A percentile compares a stretch with the other conserved stretches of the same genome.
phyloP scores from a whole-genome alignment of 2,888 invertebrate species.

The Diplolepis rosae region DNA sequence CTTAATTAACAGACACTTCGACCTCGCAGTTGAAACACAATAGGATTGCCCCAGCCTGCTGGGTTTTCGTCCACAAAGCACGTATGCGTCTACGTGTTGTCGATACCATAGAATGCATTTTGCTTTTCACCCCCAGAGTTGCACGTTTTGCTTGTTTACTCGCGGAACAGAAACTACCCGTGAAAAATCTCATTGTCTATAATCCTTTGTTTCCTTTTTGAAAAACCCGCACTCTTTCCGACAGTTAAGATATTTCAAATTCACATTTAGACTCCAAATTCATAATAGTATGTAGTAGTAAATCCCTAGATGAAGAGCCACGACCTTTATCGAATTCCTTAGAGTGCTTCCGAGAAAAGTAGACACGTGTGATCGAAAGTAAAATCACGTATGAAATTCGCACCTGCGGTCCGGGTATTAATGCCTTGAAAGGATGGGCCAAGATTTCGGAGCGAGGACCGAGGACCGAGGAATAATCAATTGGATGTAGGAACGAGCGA shows the following conservation, averaged over 20 bases:
- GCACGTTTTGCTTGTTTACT: conserved; percentile 18
- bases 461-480: conserved; percentile 62
- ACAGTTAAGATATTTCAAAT: neutral
- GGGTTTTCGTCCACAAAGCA: conserved; percentile 44
- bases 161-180: conserved; percentile 41
- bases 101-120: conserved; percentile 49
- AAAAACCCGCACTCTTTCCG: neutral
- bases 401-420: conserved; percentile 42
- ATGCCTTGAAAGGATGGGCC: conserved; percentile 10
- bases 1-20: conserved; percentile 61
- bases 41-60: conserved; percentile 50
- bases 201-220: conserved; percentile 7
- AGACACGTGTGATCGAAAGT: neutral
- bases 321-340: conserved; percentile 47
- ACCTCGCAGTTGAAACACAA: conserved; percentile 55
- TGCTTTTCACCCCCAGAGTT: conserved; percentile 38
- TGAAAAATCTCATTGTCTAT: conserved; percentile 26
- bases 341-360: conserved; percentile 48
- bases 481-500: conserved; percentile 57
- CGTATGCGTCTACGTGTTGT: conserved; percentile 44
- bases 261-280: neutral
- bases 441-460: conserved; percentile 49
- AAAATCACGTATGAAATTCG: conserved; percentile 31
- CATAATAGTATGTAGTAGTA: neutral
- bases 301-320: too few relatives aligned